These are phyloP conservation scores for Toxotes lorentzi DNA, from an alignment of 2,797 vertebrate genomes.

Conservation along the genomic window DNA sequence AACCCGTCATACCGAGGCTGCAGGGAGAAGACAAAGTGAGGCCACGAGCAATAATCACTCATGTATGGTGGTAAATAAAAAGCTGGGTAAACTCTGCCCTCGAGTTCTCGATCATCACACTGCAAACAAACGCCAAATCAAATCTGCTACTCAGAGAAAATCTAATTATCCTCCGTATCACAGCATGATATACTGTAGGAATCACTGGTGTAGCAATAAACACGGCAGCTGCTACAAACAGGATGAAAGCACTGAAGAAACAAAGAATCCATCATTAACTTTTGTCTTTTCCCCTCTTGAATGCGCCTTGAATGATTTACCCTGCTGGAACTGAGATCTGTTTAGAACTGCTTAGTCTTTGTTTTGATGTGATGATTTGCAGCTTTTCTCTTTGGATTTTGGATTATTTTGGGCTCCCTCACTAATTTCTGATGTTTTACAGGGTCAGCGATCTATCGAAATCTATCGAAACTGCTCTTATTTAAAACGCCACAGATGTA, in stretches of 20 bases:
- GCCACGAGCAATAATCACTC: conserved; percentile 59
- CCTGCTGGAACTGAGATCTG: not conserved
- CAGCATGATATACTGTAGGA: not conserved
- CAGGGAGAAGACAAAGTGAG: conserved; percentile 56
- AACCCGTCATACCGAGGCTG: conserved; percentile 50
- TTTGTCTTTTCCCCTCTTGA: not conserved
- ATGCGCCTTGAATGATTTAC: not conserved
- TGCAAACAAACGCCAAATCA: conserved; percentile 19
- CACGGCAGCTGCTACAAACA: not conserved
- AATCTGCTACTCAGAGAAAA: conserved; percentile 5
- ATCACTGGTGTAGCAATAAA: not conserved
- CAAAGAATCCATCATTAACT: too few species aligned
- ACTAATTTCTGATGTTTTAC: not conserved
- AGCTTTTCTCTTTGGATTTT: not conserved
- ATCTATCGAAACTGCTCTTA: too few species aligned
- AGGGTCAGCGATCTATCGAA: not conserved
- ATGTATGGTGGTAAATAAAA: conserved; percentile 53
- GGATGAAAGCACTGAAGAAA: not conserved
- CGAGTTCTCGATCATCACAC: not conserved
- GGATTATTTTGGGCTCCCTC: not conserved
- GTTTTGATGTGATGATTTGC: not conserved
- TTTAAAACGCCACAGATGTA: too few species aligned
- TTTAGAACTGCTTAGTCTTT: not conserved
- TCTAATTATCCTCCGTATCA: not conserved
- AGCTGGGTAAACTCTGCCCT: conserved; percentile 39